Evolutionary conservation across 2,113 vertebrate species (phyloP), one percentile per base, ranked within the genome.

Genomic region (Nerophis ophidion): DNA sequence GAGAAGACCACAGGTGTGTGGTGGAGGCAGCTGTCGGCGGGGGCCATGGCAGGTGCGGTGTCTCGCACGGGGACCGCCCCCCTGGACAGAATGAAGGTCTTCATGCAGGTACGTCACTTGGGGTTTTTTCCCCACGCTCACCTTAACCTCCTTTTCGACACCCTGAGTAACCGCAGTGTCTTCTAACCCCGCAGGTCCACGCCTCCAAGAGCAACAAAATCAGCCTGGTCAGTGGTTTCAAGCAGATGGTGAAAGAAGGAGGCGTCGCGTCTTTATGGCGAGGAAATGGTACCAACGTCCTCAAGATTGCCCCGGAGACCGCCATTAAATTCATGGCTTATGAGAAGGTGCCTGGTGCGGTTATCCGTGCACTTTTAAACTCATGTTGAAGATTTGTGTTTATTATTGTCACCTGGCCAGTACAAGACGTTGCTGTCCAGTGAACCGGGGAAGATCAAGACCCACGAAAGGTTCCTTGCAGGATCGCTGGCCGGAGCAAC

Each of bases 251-350:
- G 60, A 97, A 94, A 77, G 97, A 98, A 88, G 97, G 96, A 56
- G 96, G 96, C 0, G 1, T 91, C 51, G 57, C 65, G 13, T 98
- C 95, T 2, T 89, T 99, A 62, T 99, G 97, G 97, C 90, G 96
- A 73, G 97, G 96, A 62, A 99, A 99, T 8, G 97, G 96, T 19
- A 89, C 93, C n/a, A 99, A 99, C 40, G 95, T 99, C 48, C 83
- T 98, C 53, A 99, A 99, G 88, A 98, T 98, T 6, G 96, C 96
- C 48, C 97, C 96, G 0, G 96, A 99, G 89, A 98, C 96, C 2
- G 95, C 96, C 69, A 93, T 99, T 78, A 98, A 99, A 61, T 99
- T 99, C 79, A 96, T 92, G 92, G 93, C 94, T 2, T 99, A 99
- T 75, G 96, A 99, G 65, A 91, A 96, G 93, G 97, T 98, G 84